A percentile compares a stretch with the other conserved stretches of the same genome.
Conservation (phyloP, 2,888 invertebrate genomes). For the Meta bourneti region DNA sequence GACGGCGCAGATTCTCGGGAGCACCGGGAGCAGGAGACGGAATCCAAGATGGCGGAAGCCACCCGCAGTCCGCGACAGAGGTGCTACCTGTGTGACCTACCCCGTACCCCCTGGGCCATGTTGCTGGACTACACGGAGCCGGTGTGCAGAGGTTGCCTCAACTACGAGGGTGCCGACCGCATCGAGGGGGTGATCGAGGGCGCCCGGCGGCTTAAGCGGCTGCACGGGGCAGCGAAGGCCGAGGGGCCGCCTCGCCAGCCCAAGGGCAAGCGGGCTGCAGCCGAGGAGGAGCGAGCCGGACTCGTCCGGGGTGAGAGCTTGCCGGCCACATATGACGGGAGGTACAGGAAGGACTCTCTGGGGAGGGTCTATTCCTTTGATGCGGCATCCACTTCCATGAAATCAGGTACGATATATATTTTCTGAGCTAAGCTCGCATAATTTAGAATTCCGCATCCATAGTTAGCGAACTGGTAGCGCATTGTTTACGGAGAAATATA, state of each 20-base stretch:
- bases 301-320: conserved; percentile 93
- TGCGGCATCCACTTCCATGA: conserved; percentile 84
- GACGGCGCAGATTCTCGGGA: background rate
- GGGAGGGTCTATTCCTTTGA: conserved; percentile 94
- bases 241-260: background rate
- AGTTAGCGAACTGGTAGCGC: too few relatives aligned
- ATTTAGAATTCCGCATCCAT: too few relatives aligned
- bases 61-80: conserved; percentile 58
- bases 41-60: conserved; percentile 61
- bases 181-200: conserved; percentile 97
- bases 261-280: background rate
- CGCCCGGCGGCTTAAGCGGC: conserved; percentile 96
- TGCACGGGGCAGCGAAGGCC: conserved; percentile 82
- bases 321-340: conserved; percentile 85
- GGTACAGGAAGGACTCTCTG: conserved; percentile 85
- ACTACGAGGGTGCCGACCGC: conserved; percentile 98
- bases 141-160: conserved; percentile 99
- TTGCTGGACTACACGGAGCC: conserved; percentile 98
- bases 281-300: conserved; percentile 85
- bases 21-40: background rate
- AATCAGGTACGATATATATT: conserved; percentile 76
- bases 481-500: too few relatives aligned
- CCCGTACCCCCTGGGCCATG: conserved; percentile 99
- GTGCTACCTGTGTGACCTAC: conserved; percentile 99
- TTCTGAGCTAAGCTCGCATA: background rate